These are phyloP conservation scores for Stenurella melanura DNA, from an alignment of 2,888 invertebrate species.

Conservation along the genomic window DNA sequence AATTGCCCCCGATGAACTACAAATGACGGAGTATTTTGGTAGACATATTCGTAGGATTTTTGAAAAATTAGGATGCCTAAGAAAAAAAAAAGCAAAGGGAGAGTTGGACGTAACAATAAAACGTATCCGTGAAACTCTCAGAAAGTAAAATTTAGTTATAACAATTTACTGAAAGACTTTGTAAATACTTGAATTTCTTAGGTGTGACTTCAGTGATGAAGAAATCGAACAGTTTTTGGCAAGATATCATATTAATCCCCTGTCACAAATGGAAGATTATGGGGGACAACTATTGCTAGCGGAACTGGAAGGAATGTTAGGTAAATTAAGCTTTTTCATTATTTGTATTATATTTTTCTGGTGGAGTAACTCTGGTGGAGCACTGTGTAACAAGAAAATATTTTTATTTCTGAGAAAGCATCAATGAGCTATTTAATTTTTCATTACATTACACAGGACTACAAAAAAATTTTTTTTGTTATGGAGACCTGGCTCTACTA, in stretches of 20 bases:
- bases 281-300: slow-evolving; percentile 54
- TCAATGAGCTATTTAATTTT: too few relatives aligned
- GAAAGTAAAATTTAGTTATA: slow-evolving; percentile 59
- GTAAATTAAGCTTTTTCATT: too few relatives aligned
- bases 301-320: slow-evolving; percentile 49
- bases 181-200: slow-evolving; percentile 61
- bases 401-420: too few relatives aligned
- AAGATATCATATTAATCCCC: slow-evolving; percentile 77
- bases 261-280: slow-evolving; percentile 63
- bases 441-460: too few relatives aligned
- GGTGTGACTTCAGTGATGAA: slow-evolving; percentile 78
- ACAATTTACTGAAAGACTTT: not conserved
- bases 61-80: slow-evolving; percentile 69
- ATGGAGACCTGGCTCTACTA: too few relatives aligned
- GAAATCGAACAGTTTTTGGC: slow-evolving; percentile 82
- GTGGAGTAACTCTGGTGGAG: too few relatives aligned
- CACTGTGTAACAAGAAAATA: too few relatives aligned
- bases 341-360: too few relatives aligned
- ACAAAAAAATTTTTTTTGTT: too few relatives aligned
- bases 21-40: slow-evolving; percentile 78
- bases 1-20: slow-evolving; percentile 73
- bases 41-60: slow-evolving; percentile 75
- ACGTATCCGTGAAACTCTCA: slow-evolving; percentile 67
- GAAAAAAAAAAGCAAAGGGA: slow-evolving; percentile 50
- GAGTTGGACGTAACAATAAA: slow-evolving; percentile 65